Base-by-base conservation (phyloP, 2,797 vertebrate species). In the Hapalemur alaotrensis region DNA sequence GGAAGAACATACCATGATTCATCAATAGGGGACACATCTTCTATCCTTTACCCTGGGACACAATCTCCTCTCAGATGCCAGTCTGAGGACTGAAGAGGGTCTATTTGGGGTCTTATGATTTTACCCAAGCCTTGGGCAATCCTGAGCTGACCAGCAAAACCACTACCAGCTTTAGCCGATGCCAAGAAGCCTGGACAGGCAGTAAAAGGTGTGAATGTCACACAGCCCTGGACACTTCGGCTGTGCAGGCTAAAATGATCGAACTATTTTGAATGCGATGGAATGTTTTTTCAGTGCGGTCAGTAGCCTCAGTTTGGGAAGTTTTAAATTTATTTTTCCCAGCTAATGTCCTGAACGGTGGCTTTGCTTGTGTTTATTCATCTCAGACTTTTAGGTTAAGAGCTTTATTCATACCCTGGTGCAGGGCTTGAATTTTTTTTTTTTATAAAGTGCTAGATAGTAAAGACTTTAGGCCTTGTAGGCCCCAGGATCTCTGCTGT, bases 1-100 rank as follows among this genome's bases (percentile, higher is more conserved):
- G 8, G 0, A 4, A 8, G 13, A 54, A 4, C 17, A 22, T 2
- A 2, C 1, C 0, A 13, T 0, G 23, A 17, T 13, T 2, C 0
- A 13, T 1, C 12, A 22, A 13, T 1, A 14, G 28, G 7, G 63
- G 7, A 25, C 9, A 13, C 6, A 17, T 4, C 28, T n/a, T 32
- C 7, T 7, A 43, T 41, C 9, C 7, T 2, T 65, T 10, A 13
- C 7, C 22, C 35, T 10, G 59, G 57, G 11, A 23, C 22, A 10
- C n/a, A 2, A 12, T 5, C 23, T 3, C 11, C 23, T 3, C 11
- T 32, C 18, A 1, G 14, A 2, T 32, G 22, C 12, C 35, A 11
- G 12, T 46, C 20, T 78, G 22, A 32, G 3, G 7, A 18, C 0
- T 0, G 20, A 18, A 0, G 5, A 48, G 6, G 41, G 30, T 18